Conservation (phyloP, 2,888 invertebrate species). For the Drosophila phalerata region DNA sequence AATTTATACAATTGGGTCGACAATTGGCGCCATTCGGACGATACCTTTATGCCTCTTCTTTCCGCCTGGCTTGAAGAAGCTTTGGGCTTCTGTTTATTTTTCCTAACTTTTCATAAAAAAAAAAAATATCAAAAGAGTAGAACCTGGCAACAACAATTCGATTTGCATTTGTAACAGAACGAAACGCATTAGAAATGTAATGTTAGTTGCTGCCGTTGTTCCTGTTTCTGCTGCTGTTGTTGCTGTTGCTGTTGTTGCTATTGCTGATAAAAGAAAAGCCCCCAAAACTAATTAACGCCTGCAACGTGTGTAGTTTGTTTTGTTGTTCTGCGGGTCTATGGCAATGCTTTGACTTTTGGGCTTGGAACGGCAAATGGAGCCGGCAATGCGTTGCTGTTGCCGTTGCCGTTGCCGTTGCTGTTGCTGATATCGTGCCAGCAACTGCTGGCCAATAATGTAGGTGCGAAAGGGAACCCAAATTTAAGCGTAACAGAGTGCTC, state of each 20-base stretch:
- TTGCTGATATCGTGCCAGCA: conserved; percentile 54
- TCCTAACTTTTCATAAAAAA: not conserved
- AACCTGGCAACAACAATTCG: conserved; percentile 57
- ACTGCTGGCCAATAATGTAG: not conserved
- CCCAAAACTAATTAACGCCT: conserved; percentile 80
- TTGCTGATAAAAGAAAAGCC: conserved; percentile 76
- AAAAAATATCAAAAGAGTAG: not conserved
- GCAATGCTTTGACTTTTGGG: conserved; percentile 37
- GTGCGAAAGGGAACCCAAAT: conserved; percentile 33
- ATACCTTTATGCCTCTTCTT: conserved; percentile 8
- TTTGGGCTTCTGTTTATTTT: not conserved
- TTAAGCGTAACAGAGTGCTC: conserved; percentile 5
- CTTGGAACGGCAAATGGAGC: conserved; percentile 36
- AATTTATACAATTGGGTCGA: conserved; percentile 62
- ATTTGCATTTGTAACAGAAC: conserved; percentile 78
- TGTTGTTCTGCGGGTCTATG: conserved; percentile 46
- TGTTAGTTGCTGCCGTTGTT: conserved; percentile 30
- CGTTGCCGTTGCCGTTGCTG: conserved; percentile 33
- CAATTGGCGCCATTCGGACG: conserved; percentile 47
- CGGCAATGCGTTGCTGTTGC: conserved; percentile 33
- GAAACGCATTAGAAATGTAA: conserved; percentile 66
- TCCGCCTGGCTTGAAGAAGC: not conserved
- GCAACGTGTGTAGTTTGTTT: conserved; percentile 59
- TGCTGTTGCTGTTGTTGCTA: conserved; percentile 28
- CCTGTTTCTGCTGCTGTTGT: conserved; percentile 29